Evolutionary conservation across 2,888 invertebrate species (phyloP), one percentile per base, ranked within the genome.

Genomic region (Xylota segnis): DNA sequence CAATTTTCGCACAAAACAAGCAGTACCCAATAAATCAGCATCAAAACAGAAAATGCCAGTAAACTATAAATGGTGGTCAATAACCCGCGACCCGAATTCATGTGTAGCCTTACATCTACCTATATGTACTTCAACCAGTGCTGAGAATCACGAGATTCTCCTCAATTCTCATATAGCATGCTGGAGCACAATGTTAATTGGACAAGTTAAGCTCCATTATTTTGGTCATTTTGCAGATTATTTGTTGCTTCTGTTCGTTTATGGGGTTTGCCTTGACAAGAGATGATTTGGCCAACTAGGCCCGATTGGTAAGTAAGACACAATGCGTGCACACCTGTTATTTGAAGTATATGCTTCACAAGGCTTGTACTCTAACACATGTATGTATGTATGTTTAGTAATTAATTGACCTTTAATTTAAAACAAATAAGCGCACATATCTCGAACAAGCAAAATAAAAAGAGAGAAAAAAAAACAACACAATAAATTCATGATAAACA

Each of bases 221-320:
- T 66, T 68, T 59, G 58, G 37, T 40, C 5, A 59, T 12, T 59
- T 12, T 2, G 40, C 37, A 29, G 56, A 32, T 10, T 40, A 27
- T 56, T 52, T 45, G 59, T 43, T 27, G 32, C 34, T 56, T 43
- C 14, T 45, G 6, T 45, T 37, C 12, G 54, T 45, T n/a, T n/a
- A 56, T 52, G 81, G 34, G 61, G 86, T 86, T 81, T 56, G 76
- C 81, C 81, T 86, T 76, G 86, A 81, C 65, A 45, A 10, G 18
- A 52, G 50, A 61, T 59, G 34, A 56, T 10, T 65, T 27, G 29
- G 27, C 14, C 23, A 12, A 52, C 27, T 65, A 16, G 23, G 37
- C 12, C 34, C 23, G 14, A 70, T 23, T 54, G 23, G 18, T 68
- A 66, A 74, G 54, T 61, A 74, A 68, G n/a, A 45, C 56, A 45